Evolutionary conservation across 2,888 invertebrate genomes (phyloP), one percentile per base, ranked within the genome.

Genomic region (Leptinotarsa haldemani): DNA sequence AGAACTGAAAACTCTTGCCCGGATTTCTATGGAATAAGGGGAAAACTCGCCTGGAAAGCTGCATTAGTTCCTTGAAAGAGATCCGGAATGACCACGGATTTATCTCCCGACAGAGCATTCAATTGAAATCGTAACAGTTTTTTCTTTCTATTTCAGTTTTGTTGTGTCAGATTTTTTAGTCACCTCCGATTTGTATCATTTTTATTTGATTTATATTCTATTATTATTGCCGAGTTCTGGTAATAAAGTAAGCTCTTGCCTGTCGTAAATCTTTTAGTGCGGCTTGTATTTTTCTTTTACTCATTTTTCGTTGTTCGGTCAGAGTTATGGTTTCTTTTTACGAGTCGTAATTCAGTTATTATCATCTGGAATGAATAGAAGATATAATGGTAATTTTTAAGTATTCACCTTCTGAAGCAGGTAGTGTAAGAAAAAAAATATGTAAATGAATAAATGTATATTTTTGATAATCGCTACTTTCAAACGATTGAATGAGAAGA

Each of bases 11-110:
- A 77, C 71, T 78, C 52, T 69, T 66, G 22, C 16, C 40, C 61
- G 65, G 63, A 46, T 25, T 66, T 81, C 67, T 79, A 78, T 80
- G 77, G 77, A 78, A 81, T 78, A 75, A 65, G 56, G 47, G 16
- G 74, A 78, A 80, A 73, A 79, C 77, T 76, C 40, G 66, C 61
- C 72, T 79, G 80, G 73, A 69, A 58, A 50, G 71, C 71, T 77
- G 73, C 71, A 77, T 79, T 82, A 82, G 78, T 83, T 82, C 79
- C 81, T 79, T 78, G 78, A 74, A 77, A 78, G 71, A 79, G 75
- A 80, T 78, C 78, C 78, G 75, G 79, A 81, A 69, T 77, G 81
- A 75, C 79, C 78, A 67, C 77, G 80, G 79, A 84, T 83, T 83
- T 83, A 84, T 84, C 81, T 80, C 77, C 74, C 20, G 68, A 53